These are phyloP conservation scores for Heliconius congener DNA, from an alignment of 1,140 invertebrate genomes.

Conservation along the genomic window DNA sequence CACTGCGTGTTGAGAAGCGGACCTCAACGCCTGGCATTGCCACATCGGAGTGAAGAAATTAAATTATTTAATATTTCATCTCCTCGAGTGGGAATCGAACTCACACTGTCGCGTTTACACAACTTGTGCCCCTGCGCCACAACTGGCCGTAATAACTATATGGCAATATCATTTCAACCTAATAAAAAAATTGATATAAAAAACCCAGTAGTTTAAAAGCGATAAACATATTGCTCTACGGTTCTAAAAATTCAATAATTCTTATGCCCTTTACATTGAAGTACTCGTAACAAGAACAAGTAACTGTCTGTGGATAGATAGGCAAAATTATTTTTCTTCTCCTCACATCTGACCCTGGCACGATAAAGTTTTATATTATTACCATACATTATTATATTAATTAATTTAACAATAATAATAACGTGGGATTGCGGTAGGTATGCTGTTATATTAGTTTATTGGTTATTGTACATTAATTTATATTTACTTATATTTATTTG, in stretches of 20 bases:
- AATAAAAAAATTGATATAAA: background rate
- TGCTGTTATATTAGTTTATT: background rate
- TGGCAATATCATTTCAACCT: background rate
- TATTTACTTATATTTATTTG: background rate
- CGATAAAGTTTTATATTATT: conserved; percentile 51
- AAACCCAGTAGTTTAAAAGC: background rate
- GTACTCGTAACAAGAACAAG: background rate
- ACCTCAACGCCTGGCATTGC: too few relatives aligned
- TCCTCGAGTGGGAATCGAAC: too few relatives aligned
- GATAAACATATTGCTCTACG: background rate
- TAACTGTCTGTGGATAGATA: background rate
- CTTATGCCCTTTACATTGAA: background rate
- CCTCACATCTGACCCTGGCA: conserved; percentile 55
- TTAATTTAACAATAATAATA: conserved; percentile 61
- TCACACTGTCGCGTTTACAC: too few relatives aligned
- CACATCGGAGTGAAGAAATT: too few relatives aligned
- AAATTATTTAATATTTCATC: too few relatives aligned
- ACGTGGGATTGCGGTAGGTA: conserved; percentile 39
- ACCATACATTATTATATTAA: conserved; percentile 54
- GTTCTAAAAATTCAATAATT: background rate
- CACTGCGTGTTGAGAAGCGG: too few relatives aligned
- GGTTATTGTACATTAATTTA: background rate
- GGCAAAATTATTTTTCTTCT: conserved; percentile 77
- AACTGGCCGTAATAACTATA: background rate
- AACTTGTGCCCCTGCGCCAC: too few relatives aligned